Evolutionary conservation across 2,797 vertebrate species (phyloP), one percentile per base, ranked within the genome.

Genomic region (Enteromius unitaeniatus): DNA sequence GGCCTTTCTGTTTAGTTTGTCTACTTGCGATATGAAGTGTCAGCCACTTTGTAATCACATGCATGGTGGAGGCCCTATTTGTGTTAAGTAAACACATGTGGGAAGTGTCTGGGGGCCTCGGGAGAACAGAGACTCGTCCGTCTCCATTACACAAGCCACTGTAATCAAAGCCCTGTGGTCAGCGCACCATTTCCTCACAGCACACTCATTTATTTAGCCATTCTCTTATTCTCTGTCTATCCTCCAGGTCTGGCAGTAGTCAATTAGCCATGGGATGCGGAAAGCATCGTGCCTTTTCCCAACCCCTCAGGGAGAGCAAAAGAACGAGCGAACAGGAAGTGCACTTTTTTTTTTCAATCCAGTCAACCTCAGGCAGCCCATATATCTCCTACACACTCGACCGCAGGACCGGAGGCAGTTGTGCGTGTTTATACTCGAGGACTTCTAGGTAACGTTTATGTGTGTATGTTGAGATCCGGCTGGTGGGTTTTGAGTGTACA

Each of bases 231-330:
- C 49, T 85, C 76, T 45, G 51, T 76, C 76, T 91, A 91, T 93
- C 89, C 85, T 88, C 91, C 89, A 45, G 85, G 85, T 78, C 72
- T 87, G 91, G 86, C 85, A 91, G 84, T 40, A 91, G 90, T 90
- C 88, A 92, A 91, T 91, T 91, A 93, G 90, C 91, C 86, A 82
- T 91, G 87, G 88, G 91, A 93, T 92, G 90, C 93, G 91, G 90
- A 94, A 93, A 90, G 92, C 91, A 90, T 80, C 37, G 8, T 65
- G 69, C 34, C 17, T 0, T 74, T 79, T 49, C 31, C 55, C 31
- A 73, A 51, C n/a, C 68, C 69, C 69, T 73, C 13, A 7, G 69
- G 64, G 64, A 76, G 34, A 31, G 49, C 45, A 69, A 78, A 58
- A n/a, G 62, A 78, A 67, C 17, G 6, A 76, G 60, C 4, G 26